Evolutionary conservation across 35 echinoderm and acorn worm species (phyloP).

Genomic region (Apostichopus parvimensis): DNA sequence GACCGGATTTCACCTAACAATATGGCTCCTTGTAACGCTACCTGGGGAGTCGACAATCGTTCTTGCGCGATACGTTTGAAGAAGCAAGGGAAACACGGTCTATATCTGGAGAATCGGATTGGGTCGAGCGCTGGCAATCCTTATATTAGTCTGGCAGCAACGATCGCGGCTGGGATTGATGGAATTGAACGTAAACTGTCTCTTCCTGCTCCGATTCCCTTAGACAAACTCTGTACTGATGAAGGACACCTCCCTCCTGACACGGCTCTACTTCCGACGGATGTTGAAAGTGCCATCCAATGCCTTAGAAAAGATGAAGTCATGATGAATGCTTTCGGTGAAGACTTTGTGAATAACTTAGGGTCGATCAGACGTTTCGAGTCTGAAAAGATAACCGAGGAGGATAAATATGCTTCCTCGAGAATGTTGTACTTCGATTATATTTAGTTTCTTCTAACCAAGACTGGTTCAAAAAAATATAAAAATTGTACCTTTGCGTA

Average conservation of each 20-base stretch:
- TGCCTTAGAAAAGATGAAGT: not conserved
- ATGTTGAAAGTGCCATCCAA: constrained; percentile 26
- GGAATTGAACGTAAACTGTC: constrained; percentile 49
- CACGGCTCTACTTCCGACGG: not conserved
- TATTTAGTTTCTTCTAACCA: not conserved
- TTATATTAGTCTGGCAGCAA: constrained; percentile 20
- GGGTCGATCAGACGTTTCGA: not conserved
- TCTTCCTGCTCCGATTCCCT: constrained; percentile 7
- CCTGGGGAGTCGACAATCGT: constrained; percentile 84
- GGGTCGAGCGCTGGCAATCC: too few relatives aligned
- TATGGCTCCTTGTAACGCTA: constrained; percentile 55
- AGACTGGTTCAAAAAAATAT: too few relatives aligned
- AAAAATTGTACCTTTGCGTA: too few relatives aligned
- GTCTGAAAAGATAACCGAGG: not conserved
- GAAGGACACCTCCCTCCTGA: not conserved
- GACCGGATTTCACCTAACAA: constrained; percentile 35
- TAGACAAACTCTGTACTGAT: not conserved
- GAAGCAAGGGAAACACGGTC: constrained; percentile 47
- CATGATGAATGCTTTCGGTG: constrained; percentile 26
- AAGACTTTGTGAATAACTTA: constrained; percentile 44
- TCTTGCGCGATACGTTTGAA: constrained; percentile 67
- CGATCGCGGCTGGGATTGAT: not conserved
- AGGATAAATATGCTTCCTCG: not conserved
- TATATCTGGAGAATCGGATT: constrained; percentile 56
- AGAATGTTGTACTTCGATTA: not conserved